Evolutionary conservation across 2,797 vertebrate genomes (phyloP), one percentile per base, ranked within the genome.

Genomic region (Hippocampus kuda): DNA sequence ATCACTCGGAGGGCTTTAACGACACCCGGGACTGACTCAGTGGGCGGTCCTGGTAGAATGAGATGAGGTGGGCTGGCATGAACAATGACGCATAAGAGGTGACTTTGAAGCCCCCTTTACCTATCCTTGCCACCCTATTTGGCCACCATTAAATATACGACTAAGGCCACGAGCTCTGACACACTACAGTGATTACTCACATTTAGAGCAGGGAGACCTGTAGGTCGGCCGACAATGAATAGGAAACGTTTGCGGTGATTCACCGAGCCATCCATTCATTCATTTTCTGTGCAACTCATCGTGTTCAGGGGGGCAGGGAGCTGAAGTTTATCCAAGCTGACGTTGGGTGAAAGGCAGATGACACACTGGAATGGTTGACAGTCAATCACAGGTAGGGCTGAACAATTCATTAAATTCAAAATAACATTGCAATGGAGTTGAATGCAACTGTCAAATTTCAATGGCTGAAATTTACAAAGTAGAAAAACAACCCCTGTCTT

Each of bases 11-110:
- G 74, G 77, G 74, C 77, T 81, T 73, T 81, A 83, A 83, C 77
- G 79, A 78, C 80, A 73, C 70, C 73, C 41, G 69, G 73, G 77
- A 79, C 72, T 81, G 79, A 84, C 73, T 82, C 81, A 75, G 70
- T 56, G 79, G 78, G 77, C 77, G 82, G 72, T 48, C 63, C 27
- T 60, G 68, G 42, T 3, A 9, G 68, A 67, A 73, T 20, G 7
- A 67, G 68, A 68, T 66, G 70, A 71, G 72, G 67, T 71, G 60
- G 68, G 61, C 30, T 46, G 48, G 54, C 73, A 69, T 81, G 72
- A 56, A 64, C 72, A 69, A 78, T 63, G 62, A 75, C 6, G 44
- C 51, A 68, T n/a, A 57, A 71, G 78, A 78, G 73, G 67, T 70
- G 76, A 83, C 78, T 78, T 78, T 75, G 66, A 77, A 77, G 66